Conservation (phyloP, 2,113 vertebrate genomes). For the Corydoras maculifer region DNA sequence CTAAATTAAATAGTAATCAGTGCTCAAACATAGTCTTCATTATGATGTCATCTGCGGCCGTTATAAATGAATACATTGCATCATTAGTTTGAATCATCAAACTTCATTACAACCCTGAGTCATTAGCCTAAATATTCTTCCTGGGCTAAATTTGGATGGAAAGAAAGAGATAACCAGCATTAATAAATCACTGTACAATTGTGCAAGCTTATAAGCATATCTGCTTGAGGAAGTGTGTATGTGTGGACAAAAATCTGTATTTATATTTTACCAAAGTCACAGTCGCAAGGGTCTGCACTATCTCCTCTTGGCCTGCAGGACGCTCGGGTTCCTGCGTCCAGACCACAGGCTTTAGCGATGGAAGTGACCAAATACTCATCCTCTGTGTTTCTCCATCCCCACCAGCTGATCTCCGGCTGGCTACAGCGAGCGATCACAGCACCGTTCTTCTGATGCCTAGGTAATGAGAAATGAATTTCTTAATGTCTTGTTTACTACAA, state of each 20-base stretch:
- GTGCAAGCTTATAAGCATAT: not conserved
- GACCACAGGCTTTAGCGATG: slow-evolving; percentile 92
- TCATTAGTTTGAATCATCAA: not conserved
- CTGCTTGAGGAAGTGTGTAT: not conserved
- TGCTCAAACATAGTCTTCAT: not conserved
- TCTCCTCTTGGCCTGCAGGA: slow-evolving; percentile 64
- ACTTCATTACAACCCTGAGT: not conserved
- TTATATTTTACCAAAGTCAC: slow-evolving; percentile 82
- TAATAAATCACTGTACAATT: not conserved
- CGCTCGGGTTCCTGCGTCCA: slow-evolving; percentile 69
- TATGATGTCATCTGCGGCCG: not conserved
- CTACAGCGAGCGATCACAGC: slow-evolving; percentile 93
- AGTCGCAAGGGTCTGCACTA: slow-evolving; percentile 74
- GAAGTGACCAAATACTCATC: slow-evolving; percentile 95
- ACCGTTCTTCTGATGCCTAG: slow-evolving; percentile 87
- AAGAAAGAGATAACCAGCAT: not conserved
- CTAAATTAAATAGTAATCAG: not conserved
- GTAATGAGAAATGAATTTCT: too few relatives aligned
- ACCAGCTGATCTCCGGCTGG: slow-evolving; percentile 99
- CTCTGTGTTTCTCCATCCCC: slow-evolving; percentile 96
- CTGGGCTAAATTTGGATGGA: not conserved
- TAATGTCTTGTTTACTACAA: too few relatives aligned
- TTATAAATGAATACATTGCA: too few relatives aligned
- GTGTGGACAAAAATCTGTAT: not conserved
- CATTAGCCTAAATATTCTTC: not conserved